Evolutionary conservation across 2,113 vertebrate genomes (phyloP).

Genomic region (Oenanthe melanoleuca): DNA sequence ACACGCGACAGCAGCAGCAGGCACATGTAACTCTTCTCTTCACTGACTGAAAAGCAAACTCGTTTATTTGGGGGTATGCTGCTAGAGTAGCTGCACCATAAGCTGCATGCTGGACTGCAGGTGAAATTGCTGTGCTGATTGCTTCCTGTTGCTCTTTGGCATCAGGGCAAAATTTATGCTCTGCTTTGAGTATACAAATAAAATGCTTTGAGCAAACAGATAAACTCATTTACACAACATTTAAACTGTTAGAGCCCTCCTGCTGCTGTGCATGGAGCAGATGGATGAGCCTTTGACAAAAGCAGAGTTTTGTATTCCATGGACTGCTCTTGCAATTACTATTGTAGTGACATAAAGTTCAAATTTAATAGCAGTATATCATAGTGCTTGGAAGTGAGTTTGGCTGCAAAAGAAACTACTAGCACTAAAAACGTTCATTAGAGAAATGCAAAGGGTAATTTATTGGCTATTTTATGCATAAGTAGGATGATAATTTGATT

Average conservation of each 20-base stretch:
- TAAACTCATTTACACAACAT: neutral
- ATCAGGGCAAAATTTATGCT: neutral
- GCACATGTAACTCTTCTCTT: neutral
- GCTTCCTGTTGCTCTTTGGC: neutral
- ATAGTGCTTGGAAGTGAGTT: conserved; percentile 25
- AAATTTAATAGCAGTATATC: conserved; percentile 45
- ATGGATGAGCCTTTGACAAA: neutral
- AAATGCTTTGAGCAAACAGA: neutral
- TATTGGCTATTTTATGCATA: conserved; percentile 35
- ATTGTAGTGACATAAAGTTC: conserved; percentile 40
- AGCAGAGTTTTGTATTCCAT: neutral
- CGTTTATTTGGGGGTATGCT: neutral
- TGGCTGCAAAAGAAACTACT: conserved; percentile 12
- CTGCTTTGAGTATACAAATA: neutral
- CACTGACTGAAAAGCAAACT: neutral
- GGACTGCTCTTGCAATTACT: conserved; percentile 28
- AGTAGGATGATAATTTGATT: conserved; percentile 10
- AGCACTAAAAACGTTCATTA: conserved; percentile 45
- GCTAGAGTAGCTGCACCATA: neutral
- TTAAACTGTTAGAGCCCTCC: neutral
- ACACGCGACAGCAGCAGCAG: neutral
- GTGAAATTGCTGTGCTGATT: neutral
- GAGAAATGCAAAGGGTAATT: conserved; percentile 38
- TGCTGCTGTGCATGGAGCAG: neutral
- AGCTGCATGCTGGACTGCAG: neutral